These are phyloP conservation scores for Theretra japonica DNA, from an alignment of 2,888 invertebrate genomes.

Conservation along the genomic window DNA sequence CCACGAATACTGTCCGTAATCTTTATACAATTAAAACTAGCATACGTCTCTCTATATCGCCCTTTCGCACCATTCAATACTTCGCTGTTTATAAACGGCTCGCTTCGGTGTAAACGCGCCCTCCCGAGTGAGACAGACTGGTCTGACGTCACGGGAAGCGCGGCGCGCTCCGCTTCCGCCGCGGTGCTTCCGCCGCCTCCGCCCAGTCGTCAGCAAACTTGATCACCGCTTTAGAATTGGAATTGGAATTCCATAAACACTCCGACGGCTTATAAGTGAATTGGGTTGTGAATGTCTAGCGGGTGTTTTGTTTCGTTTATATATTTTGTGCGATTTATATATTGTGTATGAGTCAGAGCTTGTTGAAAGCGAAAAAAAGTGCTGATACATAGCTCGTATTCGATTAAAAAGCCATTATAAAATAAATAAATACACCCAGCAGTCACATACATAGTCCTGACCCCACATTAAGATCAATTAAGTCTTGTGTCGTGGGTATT, in stretches of 20 bases:
- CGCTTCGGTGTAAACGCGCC: constrained; percentile 46
- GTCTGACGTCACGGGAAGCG: constrained; percentile 68
- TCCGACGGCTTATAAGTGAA: constrained; percentile 19
- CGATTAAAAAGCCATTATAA: too few relatives aligned
- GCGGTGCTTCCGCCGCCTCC: constrained; percentile 60
- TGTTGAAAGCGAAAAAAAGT: too few relatives aligned
- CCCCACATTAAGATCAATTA: too few relatives aligned
- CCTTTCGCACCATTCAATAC: constrained; percentile 13
- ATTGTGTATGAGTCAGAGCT: too few relatives aligned
- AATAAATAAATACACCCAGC: too few relatives aligned
- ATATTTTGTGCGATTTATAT: too few relatives aligned
- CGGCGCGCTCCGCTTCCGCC: constrained; percentile 69
- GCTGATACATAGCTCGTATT: too few relatives aligned
- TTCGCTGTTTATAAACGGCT: neutral
- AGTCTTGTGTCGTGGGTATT: too few relatives aligned
- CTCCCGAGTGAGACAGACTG: constrained; percentile 50
- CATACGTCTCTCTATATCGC: too few relatives aligned
- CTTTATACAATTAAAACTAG: too few relatives aligned
- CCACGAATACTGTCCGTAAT: too few relatives aligned
- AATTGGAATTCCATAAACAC: constrained; percentile 48
- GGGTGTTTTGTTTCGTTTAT: neutral
- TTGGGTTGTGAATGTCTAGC: constrained; percentile 11
- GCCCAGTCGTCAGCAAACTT: constrained; percentile 59
- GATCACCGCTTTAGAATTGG: constrained; percentile 58
- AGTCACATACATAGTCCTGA: too few relatives aligned